phyloP scores from a whole-genome alignment of 1,140 invertebrate species.

The Plutomurus gul region DNA sequence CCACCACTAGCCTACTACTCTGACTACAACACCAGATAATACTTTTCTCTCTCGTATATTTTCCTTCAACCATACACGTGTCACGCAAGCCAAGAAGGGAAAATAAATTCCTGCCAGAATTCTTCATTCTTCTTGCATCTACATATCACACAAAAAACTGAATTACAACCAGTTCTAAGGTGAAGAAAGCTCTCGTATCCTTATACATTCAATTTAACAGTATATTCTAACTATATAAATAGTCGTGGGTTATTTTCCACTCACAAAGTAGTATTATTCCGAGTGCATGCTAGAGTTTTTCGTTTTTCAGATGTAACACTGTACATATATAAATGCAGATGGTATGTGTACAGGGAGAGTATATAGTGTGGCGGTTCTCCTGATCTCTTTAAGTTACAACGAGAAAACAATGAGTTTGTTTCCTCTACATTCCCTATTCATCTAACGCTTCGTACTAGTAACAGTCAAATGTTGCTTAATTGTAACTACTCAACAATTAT shows the following conservation, averaged over 20 bases:
- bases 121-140: conserved; percentile 23
- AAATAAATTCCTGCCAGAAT: conserved; percentile 27
- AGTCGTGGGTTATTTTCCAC: no score
- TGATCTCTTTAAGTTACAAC: conserved; percentile 12
- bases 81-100: conserved; percentile 14
- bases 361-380: not conserved
- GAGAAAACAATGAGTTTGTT: conserved; percentile 17
- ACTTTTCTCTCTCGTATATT: conserved; percentile 1
- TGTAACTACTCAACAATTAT: conserved; percentile 9
- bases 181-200: conserved; percentile 21
- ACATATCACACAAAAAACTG: conserved; percentile 13
- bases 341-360: no score
- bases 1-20: not conserved
- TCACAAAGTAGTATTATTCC: no score
- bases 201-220: not conserved
- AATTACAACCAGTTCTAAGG: conserved; percentile 22
- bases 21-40: not conserved
- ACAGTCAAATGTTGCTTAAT: not conserved
- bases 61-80: not conserved
- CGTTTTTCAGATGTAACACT: no score
- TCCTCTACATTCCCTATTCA: not conserved
- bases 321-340: no score
- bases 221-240: not conserved
- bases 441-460: not conserved
- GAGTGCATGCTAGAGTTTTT: no score